A percentile compares a stretch with the other conserved stretches of the same genome.
Evolutionary conservation across 2,888 invertebrate species (phyloP).

Genomic region (Andrena haemorrhoa): DNA sequence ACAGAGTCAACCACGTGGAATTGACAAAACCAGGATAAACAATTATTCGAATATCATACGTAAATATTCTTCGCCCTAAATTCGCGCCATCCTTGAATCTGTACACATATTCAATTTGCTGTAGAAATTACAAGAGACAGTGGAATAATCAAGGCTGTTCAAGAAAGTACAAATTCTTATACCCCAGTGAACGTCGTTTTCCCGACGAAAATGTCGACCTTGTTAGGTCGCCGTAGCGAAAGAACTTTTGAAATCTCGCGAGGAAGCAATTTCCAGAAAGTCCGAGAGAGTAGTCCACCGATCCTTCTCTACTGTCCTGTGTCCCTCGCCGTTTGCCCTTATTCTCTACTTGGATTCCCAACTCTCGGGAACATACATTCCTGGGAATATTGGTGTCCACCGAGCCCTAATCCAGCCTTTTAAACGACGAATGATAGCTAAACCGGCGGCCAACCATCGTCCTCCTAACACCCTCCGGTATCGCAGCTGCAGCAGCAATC

Average conservation of each 20-base stretch:
- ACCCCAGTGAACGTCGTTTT: neutral
- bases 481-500: neutral
- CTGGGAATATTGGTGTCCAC: slow-evolving; percentile 43
- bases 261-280: slow-evolving; percentile 50
- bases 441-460: slow-evolving; percentile 32
- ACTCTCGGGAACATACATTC: slow-evolving; percentile 42
- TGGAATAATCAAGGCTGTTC: neutral
- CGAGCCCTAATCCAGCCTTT: slow-evolving; percentile 39
- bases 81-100: neutral
- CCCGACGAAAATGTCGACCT: slow-evolving; percentile 28
- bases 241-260: slow-evolving; percentile 53
- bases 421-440: slow-evolving; percentile 41
- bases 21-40: neutral
- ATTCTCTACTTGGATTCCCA: slow-evolving; percentile 41
- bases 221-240: slow-evolving; percentile 9
- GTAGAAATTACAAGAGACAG: neutral
- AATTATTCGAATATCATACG: neutral
- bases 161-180: slow-evolving; percentile 33
- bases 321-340: slow-evolving; percentile 21
- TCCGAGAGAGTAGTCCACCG: slow-evolving; percentile 43
- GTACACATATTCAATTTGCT: neutral
- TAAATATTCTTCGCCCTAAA: neutral
- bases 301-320: slow-evolving; percentile 15
- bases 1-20: neutral
- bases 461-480: slow-evolving; percentile 38